Evolutionary conservation across 2,797 vertebrate species (phyloP).

Genomic region (Melanotaenia nigrans): DNA sequence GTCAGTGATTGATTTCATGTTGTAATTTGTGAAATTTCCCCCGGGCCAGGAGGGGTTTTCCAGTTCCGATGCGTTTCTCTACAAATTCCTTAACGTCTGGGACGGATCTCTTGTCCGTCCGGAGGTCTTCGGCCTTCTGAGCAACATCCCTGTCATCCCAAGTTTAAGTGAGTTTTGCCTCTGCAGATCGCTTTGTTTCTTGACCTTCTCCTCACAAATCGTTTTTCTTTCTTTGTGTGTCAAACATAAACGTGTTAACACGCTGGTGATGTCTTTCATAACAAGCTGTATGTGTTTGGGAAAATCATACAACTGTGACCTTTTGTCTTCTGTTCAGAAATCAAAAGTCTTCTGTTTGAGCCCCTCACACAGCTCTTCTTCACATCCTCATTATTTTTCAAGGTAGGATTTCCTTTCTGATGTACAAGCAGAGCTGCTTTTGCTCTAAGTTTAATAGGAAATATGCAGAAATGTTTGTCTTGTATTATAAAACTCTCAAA

Average conservation of each 20-base stretch:
- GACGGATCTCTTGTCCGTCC: constrained; percentile 86
- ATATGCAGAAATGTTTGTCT: constrained; percentile 8
- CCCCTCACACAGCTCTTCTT: constrained; percentile 91
- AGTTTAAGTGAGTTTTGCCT: constrained; percentile 83
- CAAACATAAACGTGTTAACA: background rate
- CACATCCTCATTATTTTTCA: constrained; percentile 92
- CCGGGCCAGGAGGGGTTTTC: constrained; percentile 89
- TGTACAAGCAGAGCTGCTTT: background rate
- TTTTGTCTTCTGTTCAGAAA: constrained; percentile 78
- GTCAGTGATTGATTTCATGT: constrained; percentile 10
- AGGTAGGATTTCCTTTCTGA: constrained; percentile 80
- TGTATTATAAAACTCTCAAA: background rate
- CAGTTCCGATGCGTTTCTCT: constrained; percentile 90
- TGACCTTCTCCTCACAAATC: background rate
- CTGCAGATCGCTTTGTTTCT: background rate
- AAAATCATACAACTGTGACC: constrained; percentile 34
- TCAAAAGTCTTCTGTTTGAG: constrained; percentile 84
- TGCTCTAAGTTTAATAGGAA: background rate
- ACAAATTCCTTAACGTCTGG: constrained; percentile 91
- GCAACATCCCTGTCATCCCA: constrained; percentile 87
- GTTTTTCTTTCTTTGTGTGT: background rate
- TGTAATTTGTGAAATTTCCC: constrained; percentile 26
- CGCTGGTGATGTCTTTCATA: background rate
- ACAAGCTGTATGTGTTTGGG: background rate
- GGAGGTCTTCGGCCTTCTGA: constrained; percentile 89